phyloP scores from a whole-genome alignment of 2,113 vertebrate species.

The Charadrius vociferus region DNA sequence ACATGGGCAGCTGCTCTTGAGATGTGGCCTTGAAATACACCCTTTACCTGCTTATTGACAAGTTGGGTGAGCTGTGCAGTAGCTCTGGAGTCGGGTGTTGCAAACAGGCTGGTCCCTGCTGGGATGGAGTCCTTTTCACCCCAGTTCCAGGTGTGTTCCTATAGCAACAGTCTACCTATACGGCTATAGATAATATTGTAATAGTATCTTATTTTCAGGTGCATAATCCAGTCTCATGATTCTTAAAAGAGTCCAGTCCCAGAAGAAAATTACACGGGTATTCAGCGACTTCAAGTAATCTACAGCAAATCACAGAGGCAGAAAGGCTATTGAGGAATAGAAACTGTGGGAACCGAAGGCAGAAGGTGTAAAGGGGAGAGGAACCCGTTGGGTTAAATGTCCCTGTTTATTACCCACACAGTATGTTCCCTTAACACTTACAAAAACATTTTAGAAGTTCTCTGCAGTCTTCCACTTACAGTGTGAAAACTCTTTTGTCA shows the following conservation, averaged over 20 bases:
- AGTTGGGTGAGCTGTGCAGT: not conserved
- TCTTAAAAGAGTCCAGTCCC: not conserved
- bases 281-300: not conserved
- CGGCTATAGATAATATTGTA: accelerated
- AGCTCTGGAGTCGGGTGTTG: accelerated
- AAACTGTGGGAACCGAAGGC: not conserved
- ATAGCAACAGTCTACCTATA: not conserved
- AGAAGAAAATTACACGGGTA: not conserved
- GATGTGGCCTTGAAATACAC: not conserved
- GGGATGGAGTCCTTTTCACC: not conserved
- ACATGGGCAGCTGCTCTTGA: not conserved
- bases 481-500: not conserved
- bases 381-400: not conserved
- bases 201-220: not conserved
- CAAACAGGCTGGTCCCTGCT: not conserved
- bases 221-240: not conserved
- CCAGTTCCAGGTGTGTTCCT: not conserved
- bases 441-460: not conserved
- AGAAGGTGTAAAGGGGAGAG: not conserved
- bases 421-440: not conserved
- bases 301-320: not conserved
- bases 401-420: not conserved
- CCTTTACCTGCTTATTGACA: not conserved
- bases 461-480: not conserved
- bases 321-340: not conserved